These are phyloP conservation scores for Plestiodon gilberti DNA, from an alignment of 2,113 vertebrate genomes.

Conservation along the genomic window DNA sequence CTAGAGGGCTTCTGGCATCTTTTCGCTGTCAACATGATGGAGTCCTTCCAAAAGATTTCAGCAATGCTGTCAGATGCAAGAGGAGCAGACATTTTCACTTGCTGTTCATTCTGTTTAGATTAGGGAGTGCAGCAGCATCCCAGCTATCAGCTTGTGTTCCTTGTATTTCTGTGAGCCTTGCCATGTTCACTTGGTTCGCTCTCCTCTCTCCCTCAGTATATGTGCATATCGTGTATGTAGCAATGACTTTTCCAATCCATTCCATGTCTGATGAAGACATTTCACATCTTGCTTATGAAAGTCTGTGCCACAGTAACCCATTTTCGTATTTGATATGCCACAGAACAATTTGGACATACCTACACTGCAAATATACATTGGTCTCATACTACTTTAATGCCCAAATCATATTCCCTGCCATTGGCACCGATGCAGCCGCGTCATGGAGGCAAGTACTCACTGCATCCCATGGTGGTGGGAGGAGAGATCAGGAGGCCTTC, in stretches of 20 bases:
- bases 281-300: neutral
- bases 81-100: neutral
- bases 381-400: neutral
- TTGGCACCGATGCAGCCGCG: too few relatives aligned
- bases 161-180: neutral
- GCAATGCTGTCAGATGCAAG: neutral
- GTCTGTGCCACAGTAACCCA: neutral
- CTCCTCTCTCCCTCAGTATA: constrained; percentile 27
- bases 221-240: neutral
- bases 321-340: neutral
- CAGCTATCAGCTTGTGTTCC: neutral
- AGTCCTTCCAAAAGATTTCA: constrained; percentile 62
- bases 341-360: too few relatives aligned
- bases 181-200: neutral
- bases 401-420: neutral
- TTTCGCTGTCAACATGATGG: constrained; percentile 15
- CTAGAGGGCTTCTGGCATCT: constrained; percentile 40
- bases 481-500: too few relatives aligned
- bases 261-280: neutral
- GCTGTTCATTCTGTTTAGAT: neutral
- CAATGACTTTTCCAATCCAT: neutral
- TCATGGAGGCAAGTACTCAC: too few relatives aligned
- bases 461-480: too few relatives aligned
- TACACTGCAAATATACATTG: neutral
- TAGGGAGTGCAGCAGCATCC: neutral